phyloP scores from a whole-genome alignment of 2,888 invertebrate species.

The Drosophila austrosaltans region DNA sequence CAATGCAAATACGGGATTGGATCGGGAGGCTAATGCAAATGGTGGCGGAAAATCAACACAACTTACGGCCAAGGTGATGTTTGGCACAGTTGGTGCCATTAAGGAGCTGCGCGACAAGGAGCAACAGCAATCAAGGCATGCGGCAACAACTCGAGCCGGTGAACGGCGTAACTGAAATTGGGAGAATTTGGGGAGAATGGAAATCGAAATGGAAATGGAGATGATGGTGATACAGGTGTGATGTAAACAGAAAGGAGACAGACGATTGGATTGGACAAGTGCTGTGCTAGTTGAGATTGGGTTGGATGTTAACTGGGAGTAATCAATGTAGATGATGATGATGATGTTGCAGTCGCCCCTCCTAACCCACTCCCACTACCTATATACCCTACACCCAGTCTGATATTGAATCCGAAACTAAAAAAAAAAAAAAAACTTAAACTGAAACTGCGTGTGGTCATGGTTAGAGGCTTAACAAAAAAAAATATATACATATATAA shows the following conservation, averaged over 20 bases:
- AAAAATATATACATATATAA: slow-evolving; percentile 1
- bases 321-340: neutral
- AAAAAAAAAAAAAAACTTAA: neutral
- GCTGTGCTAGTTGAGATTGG: slow-evolving; percentile 13
- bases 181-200: slow-evolving; percentile 9
- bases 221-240: slow-evolving; percentile 9
- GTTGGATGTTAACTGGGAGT: neutral
- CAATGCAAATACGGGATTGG: slow-evolving; percentile 81
- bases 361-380: neutral
- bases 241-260: neutral
- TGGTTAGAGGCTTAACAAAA: slow-evolving; percentile 70
- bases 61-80: slow-evolving; percentile 90
- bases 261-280: neutral
- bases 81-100: slow-evolving; percentile 89
- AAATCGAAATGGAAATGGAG: neutral
- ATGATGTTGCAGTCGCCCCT: slow-evolving; percentile 3
- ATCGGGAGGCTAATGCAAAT: slow-evolving; percentile 77
- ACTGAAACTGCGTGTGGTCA: slow-evolving; percentile 41
- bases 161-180: slow-evolving; percentile 81
- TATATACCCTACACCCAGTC: neutral
- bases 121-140: slow-evolving; percentile 87
- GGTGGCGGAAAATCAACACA: slow-evolving; percentile 80
- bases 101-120: slow-evolving; percentile 90
- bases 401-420: slow-evolving; percentile 9
- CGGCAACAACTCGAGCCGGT: slow-evolving; percentile 79